Conservation (phyloP, 2,797 vertebrate genomes). For the Bradypodion pumilum region DNA sequence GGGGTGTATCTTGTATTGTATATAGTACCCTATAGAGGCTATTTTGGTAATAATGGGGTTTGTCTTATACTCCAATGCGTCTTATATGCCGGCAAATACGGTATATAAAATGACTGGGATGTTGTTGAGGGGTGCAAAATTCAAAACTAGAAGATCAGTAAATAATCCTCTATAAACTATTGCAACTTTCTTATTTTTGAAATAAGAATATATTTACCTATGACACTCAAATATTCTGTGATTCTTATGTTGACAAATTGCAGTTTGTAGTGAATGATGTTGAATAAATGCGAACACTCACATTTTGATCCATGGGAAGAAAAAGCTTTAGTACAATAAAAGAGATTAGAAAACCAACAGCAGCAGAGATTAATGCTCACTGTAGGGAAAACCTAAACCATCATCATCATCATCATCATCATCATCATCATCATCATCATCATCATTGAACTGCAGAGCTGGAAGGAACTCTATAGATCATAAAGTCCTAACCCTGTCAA, state of each 20-base stretch:
- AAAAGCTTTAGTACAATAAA: neutral
- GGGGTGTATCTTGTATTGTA: no score
- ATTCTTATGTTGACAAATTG: slow-evolving; percentile 8
- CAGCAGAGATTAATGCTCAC: no score
- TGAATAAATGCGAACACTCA: neutral
- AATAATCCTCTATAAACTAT: slow-evolving; percentile 59
- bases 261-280: neutral
- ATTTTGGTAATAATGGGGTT: no score
- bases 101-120: slow-evolving; percentile 53
- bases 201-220: neutral
- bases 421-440: no score
- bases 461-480: no score
- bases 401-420: no score
- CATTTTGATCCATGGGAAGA: neutral
- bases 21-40: no score
- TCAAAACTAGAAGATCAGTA: slow-evolving; percentile 52
- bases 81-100: no score
- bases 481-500: no score
- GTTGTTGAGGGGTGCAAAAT: neutral
- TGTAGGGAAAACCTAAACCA: no score
- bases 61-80: no score
- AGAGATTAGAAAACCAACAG: neutral
- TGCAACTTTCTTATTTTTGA: slow-evolving; percentile 19
- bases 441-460: no score
- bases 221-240: neutral